Base-by-base conservation (phyloP, 2,113 vertebrate species). In the Salvator merianae region DNA sequence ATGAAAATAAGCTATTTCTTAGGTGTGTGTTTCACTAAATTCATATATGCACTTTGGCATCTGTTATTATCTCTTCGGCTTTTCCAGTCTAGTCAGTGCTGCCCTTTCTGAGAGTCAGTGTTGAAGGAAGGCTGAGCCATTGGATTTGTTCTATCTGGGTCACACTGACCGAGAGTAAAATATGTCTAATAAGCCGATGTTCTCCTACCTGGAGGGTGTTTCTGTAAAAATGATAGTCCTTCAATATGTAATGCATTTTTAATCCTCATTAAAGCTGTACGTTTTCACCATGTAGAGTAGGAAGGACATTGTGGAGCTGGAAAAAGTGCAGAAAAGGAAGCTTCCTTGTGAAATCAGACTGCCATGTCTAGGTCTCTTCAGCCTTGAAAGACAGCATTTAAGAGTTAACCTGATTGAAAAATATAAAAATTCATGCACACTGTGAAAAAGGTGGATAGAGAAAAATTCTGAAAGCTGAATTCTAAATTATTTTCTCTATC, bases 241-340 rank as follows among this genome's bases (percentile, higher is more conserved):
- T 73, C 36, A 34, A 90, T 73, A 88, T 74, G 59, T 84, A 59
- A 86, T 85, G 84, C 40, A 78, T 68, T 86, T 68, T 53, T 88
- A 88, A 73, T 75, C 80, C 62, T 0, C 0, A 22, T 71, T 84
- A 79, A 79, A 3, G 50, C 50, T 84, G 1, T 2, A 90, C 81
- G 30, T 77, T 55, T 20, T 82, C 90, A 81, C 26, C 74, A 82
- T 87, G 24, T 70, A 87, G 53, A 82, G 66, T 32, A 32, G n/a
- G 80, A 40, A 79, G n/a, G n/a, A n/a, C n/a, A n/a, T n/a, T n/a
- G n/a, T n/a, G n/a, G n/a, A n/a, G n/a, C n/a, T n/a, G n/a, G n/a
- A n/a, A n/a, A n/a, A n/a, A n/a, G n/a, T n/a, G n/a, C n/a, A n/a
- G n/a, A n/a, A n/a, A n/a, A n/a, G n/a, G n/a, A n/a, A n/a, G n/a